Conservation (phyloP, 2,113 vertebrate genomes). For the Recurvirostra avosetta region DNA sequence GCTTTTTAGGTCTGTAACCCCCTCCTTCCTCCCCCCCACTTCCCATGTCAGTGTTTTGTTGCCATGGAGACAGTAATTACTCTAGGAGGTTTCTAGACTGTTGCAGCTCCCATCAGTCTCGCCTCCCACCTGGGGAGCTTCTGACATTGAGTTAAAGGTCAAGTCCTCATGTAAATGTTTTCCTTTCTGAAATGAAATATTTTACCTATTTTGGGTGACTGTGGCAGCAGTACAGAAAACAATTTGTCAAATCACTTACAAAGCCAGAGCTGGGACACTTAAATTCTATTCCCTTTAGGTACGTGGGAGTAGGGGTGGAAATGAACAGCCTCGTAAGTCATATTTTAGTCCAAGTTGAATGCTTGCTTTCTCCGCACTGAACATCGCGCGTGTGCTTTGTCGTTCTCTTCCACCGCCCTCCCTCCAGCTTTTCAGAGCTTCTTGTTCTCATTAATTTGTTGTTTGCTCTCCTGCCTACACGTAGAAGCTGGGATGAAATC, state of each 20-base stretch:
- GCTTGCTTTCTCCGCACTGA: not conserved
- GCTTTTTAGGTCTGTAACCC: not conserved
- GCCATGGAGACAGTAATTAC: conserved; percentile 72
- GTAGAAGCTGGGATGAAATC: conserved; percentile 8
- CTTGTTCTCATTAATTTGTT: conserved; percentile 43
- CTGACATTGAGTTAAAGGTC: no score
- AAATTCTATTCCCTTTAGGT: conserved; percentile 67
- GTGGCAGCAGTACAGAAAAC: conserved; percentile 54
- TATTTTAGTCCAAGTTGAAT: not conserved
- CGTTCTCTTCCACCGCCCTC: not conserved
- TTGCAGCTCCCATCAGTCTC: conserved; percentile 62
- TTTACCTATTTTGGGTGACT: conserved; percentile 73
- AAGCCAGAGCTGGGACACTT: conserved; percentile 53
- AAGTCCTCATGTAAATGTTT: conserved; percentile 72
- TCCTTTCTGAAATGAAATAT: conserved; percentile 73
- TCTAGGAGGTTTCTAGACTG: conserved; percentile 62
- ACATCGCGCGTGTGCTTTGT: not conserved
- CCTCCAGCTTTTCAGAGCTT: not conserved
- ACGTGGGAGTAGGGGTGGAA: not conserved
- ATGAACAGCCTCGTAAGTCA: conserved; percentile 11
- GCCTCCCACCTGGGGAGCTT: no score
- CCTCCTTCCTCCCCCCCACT: not conserved
- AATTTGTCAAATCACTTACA: conserved; percentile 75
- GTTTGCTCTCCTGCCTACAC: not conserved
- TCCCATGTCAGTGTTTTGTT: conserved; percentile 48